Base-by-base conservation (phyloP, 2,113 vertebrate genomes). In the Microcebus jonahi region DNA sequence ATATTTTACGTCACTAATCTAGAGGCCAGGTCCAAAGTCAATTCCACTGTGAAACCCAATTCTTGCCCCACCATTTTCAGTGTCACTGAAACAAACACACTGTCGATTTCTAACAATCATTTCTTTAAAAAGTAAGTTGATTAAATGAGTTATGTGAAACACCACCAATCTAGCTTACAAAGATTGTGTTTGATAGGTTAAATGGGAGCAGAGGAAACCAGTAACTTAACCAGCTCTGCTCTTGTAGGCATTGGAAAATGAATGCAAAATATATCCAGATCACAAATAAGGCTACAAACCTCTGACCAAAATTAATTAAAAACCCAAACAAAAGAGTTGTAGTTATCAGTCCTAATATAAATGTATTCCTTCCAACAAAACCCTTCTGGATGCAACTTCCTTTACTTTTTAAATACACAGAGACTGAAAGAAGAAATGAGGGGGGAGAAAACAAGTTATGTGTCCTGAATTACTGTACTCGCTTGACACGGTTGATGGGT, bases 331-430 rank as follows among this genome's bases (percentile, higher is more conserved):
- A 75, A 12, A 96, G 97, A 97, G 97, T 65, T 95, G 31, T 97
- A 98, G 96, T 92, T 48, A 39, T 85, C 93, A 79, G 81, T 97
- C 93, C 90, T 39, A 39, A 53, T 91, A 65, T 91, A 94, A 96
- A 86, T 90, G 59, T 91, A 65, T 88, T 95, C 71, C 77, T 97
- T 96, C 79, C 59, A 79, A 96, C 53, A 42, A 96, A 97, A 95
- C 70, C 95, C 96, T 88, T 98, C 97, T 76, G 95, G 97, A 92
- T 73, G 96, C 98, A 97, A 98, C 98, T 98, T 96, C 96, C 97
- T 98, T 97, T 63, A 57, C 20, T 96, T 65, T n/a, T 96, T 88
- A 88, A 96, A 91, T 94, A 91, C 57, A 95, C 42, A 91, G 79
- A 97, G 97, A 97, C 97, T 88, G 97, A 39, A 39, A 39, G 39